phyloP scores from a whole-genome alignment of 2,113 vertebrate genomes.

The Poecilia latipinna region DNA sequence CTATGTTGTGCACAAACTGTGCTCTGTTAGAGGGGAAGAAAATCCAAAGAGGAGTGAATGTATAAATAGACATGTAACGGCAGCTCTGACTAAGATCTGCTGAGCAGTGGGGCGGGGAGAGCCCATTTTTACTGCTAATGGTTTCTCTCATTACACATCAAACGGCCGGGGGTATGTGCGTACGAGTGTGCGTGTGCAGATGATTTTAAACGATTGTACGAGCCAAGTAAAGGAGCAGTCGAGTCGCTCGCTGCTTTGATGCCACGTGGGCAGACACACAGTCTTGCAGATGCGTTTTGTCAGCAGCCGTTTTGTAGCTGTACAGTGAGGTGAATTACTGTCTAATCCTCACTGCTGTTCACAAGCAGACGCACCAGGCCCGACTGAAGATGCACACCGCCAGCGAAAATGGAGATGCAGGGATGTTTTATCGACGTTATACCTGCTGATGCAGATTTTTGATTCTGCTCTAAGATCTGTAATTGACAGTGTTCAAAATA shows the following conservation, averaged over 20 bases:
- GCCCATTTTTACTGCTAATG: constrained; percentile 73
- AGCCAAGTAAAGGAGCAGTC: constrained; percentile 60
- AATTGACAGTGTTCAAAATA: background rate
- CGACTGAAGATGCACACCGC: too few species aligned
- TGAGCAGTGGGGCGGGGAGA: constrained; percentile 64
- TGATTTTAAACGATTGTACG: constrained; percentile 67
- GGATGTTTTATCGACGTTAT: too few species aligned
- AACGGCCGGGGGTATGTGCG: constrained; percentile 45
- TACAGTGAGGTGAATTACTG: constrained; percentile 18
- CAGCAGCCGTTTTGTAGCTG: constrained; percentile 32
- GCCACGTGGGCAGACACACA: constrained; percentile 1
- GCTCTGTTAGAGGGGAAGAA: constrained; percentile 54
- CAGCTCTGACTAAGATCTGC: constrained; percentile 63
- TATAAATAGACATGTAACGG: constrained; percentile 74
- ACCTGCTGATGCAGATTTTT: background rate
- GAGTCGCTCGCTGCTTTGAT: constrained; percentile 41
- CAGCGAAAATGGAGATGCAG: too few species aligned
- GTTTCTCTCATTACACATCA: constrained; percentile 78
- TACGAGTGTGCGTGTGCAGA: constrained; percentile 18
- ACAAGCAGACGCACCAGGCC: constrained; percentile 1
- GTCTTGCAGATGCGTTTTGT: constrained; percentile 29
- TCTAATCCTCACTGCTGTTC: constrained; percentile 30
- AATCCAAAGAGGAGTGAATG: constrained; percentile 61
- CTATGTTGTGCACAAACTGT: constrained; percentile 61
- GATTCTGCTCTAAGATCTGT: background rate